Percentiles rank a stretch among this genome's conserved stretches.
Conservation (phyloP, 2,797 vertebrate genomes). For the Vespertilio murinus region DNA sequence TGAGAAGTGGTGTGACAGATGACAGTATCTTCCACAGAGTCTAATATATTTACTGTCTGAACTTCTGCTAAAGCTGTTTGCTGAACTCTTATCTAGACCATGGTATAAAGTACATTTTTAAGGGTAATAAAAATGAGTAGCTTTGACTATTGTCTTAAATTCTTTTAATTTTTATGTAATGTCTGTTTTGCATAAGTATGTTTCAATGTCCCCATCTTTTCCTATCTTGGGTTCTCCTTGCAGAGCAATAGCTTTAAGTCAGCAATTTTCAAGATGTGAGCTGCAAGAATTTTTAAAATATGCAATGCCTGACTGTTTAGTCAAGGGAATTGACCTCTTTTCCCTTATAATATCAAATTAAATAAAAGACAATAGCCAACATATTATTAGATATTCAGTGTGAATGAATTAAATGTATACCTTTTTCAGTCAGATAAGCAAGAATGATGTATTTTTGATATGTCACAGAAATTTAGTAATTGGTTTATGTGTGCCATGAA, state of each 20-base stretch:
- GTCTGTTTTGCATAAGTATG: not conserved
- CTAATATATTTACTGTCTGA: not conserved
- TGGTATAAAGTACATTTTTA: slow-evolving; percentile 3
- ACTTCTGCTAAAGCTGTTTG: not conserved
- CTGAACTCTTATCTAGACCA: not conserved
- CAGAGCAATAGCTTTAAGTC: not conserved
- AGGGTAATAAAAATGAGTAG: not conserved
- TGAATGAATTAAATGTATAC: not conserved
- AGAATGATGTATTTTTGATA: not conserved
- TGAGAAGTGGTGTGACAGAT: not conserved
- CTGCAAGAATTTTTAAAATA: not conserved
- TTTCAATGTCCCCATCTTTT: not conserved
- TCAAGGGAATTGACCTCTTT: not conserved
- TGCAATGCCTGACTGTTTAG: not conserved
- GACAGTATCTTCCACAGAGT: not conserved
- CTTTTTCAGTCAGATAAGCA: not conserved
- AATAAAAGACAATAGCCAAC: not conserved
- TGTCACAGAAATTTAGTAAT: not conserved
- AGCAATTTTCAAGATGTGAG: not conserved
- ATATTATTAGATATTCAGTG: not conserved
- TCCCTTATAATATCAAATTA: not conserved
- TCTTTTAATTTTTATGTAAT: slow-evolving; percentile 24
- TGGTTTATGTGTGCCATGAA: not conserved
- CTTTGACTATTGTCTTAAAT: not conserved
- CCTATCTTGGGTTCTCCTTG: not conserved